Percentiles rank a stretch among this genome's conserved stretches.
phyloP scores from a whole-genome alignment of 1,140 invertebrate genomes.

The Ridgeia piscesae region DNA sequence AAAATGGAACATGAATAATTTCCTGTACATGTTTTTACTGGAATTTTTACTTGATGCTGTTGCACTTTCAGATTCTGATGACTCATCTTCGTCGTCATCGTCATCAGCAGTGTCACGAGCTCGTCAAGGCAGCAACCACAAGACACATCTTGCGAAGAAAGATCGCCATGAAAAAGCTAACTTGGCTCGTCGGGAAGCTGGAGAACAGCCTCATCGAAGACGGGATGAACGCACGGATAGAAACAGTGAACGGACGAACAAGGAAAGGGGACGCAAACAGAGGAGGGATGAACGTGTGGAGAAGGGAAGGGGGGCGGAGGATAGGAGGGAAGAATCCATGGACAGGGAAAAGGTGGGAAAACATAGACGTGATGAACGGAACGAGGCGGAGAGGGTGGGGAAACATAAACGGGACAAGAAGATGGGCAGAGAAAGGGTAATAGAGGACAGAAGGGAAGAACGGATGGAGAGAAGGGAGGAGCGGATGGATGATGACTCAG shows the following conservation, averaged over 20 bases:
- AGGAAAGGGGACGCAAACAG: neutral
- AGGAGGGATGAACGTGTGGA: neutral
- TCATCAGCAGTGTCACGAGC: neutral
- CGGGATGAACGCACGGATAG: neutral
- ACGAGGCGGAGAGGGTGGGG: neutral
- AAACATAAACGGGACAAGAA: neutral
- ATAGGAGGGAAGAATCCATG: neutral
- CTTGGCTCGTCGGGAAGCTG: slow-evolving; percentile 17
- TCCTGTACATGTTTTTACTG: too few relatives aligned
- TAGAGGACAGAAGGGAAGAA: neutral
- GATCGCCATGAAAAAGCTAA: slow-evolving; percentile 26
- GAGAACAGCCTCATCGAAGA: neutral
- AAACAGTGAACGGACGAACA: neutral
- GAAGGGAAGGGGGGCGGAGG: neutral
- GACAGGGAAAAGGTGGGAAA: neutral
- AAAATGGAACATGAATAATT: neutral
- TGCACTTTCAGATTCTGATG: slow-evolving; percentile 34
- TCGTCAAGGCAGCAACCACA: neutral
- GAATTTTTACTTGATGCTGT: slow-evolving; percentile 20
- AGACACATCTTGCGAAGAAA: slow-evolving; percentile 27
- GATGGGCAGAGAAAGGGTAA: neutral
- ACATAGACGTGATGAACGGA: neutral
- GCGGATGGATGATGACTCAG: slow-evolving; percentile 6
- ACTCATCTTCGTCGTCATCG: neutral
- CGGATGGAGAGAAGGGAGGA: slow-evolving; percentile 5